Percentiles rank a stretch among this genome's conserved stretches.
Evolutionary conservation across 2,113 vertebrate genomes (phyloP).

Genomic region (Fregetta grallaria): DNA sequence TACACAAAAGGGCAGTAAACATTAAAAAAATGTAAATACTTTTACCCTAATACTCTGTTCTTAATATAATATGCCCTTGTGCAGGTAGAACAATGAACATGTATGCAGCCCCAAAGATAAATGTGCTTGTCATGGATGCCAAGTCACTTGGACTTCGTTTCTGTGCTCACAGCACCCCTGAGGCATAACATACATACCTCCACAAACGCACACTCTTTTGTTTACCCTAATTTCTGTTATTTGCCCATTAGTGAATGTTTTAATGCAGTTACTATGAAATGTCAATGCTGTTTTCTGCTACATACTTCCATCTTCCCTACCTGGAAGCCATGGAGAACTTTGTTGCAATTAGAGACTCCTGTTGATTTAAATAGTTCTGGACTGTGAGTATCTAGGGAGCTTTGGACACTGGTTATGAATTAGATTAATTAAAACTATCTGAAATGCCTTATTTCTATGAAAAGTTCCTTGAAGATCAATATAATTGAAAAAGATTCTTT

Average conservation of each 20-base stretch:
- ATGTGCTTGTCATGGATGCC: background rate
- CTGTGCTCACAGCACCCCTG: background rate
- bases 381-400: background rate
- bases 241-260: background rate
- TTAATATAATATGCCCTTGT: background rate
- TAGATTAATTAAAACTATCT: background rate
- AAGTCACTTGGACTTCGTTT: background rate
- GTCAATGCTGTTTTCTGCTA: background rate
- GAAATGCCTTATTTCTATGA: background rate
- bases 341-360: background rate
- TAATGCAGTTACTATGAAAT: background rate
- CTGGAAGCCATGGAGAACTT: background rate
- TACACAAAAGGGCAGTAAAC: background rate
- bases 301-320: background rate
- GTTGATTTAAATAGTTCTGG: background rate
- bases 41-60: background rate
- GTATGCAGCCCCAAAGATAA: background rate
- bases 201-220: background rate
- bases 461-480: background rate
- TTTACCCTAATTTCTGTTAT: background rate
- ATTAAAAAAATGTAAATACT: background rate
- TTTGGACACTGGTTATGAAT: background rate
- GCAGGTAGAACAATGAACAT: background rate
- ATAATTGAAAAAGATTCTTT: background rate
- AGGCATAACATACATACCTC: background rate